A percentile compares a stretch with the other conserved stretches of the same genome.
Evolutionary conservation across 2,797 vertebrate species (phyloP).

Genomic region (Malacoraja senta): DNA sequence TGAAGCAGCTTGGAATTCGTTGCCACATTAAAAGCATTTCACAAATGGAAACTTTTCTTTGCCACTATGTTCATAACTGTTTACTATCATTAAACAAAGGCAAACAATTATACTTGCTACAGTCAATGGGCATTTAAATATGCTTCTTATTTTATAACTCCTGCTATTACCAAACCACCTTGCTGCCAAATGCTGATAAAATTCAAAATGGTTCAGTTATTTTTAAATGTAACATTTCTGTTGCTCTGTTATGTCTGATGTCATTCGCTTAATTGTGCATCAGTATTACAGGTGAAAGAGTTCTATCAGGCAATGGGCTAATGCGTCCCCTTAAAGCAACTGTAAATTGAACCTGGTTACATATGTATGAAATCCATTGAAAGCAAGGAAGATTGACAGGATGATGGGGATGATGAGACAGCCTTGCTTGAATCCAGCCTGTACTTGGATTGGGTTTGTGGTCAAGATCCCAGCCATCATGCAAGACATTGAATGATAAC

Average conservation of each 20-base stretch:
- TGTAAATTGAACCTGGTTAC: not conserved
- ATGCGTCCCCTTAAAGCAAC: not conserved
- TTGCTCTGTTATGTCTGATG: not conserved
- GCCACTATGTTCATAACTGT: not conserved
- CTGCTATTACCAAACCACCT: not conserved
- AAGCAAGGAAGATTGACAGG: not conserved
- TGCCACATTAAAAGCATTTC: no score
- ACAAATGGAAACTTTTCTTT: no score
- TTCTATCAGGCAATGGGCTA: not conserved
- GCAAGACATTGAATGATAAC: no score
- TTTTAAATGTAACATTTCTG: slow-evolving; percentile 5
- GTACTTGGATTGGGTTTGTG: no score
- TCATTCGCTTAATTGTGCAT: not conserved
- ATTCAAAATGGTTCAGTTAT: not conserved
- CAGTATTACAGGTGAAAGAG: not conserved
- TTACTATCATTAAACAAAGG: slow-evolving; percentile 49
- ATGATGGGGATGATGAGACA: no score
- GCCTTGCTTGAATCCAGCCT: no score
- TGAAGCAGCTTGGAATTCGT: no score
- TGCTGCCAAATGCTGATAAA: not conserved
- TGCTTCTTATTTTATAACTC: slow-evolving; percentile 51
- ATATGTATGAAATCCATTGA: not conserved
- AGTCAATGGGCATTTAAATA: slow-evolving; percentile 58
- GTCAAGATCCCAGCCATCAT: no score
- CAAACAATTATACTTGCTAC: slow-evolving; percentile 51